Evolutionary conservation across 1,140 invertebrate genomes (phyloP).

Genomic region (Panonychus citri): DNA sequence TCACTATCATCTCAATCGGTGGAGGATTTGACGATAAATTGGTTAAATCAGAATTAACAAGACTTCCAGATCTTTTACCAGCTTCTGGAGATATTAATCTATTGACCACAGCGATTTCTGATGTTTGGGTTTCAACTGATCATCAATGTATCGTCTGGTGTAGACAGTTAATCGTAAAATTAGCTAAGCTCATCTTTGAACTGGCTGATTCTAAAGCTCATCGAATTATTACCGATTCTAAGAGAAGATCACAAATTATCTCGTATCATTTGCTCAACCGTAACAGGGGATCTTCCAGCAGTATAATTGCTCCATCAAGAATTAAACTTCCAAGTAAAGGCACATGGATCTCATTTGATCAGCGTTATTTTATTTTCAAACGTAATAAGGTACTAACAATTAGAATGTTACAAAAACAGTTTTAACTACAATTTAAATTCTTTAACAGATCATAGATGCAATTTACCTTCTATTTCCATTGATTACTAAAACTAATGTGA

Average conservation of each 20-base stretch:
- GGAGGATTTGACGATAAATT: constrained; percentile 8
- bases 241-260: neutral
- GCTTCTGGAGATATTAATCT: neutral
- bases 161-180: constrained; percentile 8
- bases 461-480: constrained; percentile 4
- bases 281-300: neutral
- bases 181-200: constrained; percentile 8
- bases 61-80: neutral
- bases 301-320: neutral
- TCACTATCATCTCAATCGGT: constrained; percentile 6
- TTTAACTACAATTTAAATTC: neutral
- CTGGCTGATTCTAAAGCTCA: neutral
- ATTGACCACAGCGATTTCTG: constrained; percentile 5
- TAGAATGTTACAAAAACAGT: too few relatives aligned
- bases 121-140: constrained; percentile 10
- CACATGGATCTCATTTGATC: neutral
- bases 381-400: neutral
- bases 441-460: constrained; percentile 1
- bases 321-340: neutral
- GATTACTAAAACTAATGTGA: constrained; percentile 3
- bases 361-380: neutral
- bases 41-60: constrained; percentile 4
- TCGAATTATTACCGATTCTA: neutral
- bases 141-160: constrained; percentile 12
- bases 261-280: constrained; percentile 4